Evolutionary conservation across 2,888 invertebrate genomes (phyloP), one percentile per base, ranked within the genome.

Genomic region (Athalia cordata): DNA sequence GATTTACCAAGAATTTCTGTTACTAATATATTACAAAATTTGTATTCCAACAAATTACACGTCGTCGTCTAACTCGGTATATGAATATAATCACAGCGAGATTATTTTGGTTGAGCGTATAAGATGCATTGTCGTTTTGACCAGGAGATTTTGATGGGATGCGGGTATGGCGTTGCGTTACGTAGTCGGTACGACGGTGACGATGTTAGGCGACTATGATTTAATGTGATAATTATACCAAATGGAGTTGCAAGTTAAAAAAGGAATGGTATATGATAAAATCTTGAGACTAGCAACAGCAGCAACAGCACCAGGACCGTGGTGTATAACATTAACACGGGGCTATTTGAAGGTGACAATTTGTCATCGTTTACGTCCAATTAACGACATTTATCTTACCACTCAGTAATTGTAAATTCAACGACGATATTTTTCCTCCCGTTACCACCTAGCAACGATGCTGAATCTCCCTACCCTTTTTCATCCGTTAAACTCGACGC

Each of bases 331-430:
- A 57, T 72, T 57, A 72, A 72, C 72, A n/a, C 7, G 55, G 11
- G 13, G 72, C 59, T 55, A 72, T 72, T 72, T 47, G 45, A 72
- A 72, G 13, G 57, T 15, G 47, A 57, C 72, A 59, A 59, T 72
- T 72, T 52, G 57, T 72, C 72, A 72, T 72, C 72, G 57, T 47
- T 72, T 59, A 59, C 72, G 59, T 72, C 72, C 57, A 72, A 72
- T 72, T 72, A 72, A 72, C 72, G 72, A 45, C 72, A 72, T 72
- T 72, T 72, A 72, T 72, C 72, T 59, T 59, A 59, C 57, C 59
- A 72, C 72, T 72, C 59, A 29, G 72, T 59, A 50, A 59, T 72
- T 57, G 47, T 57, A 47, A 57, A 72, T 72, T 72, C 72, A 47
- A 72, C 45, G 72, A 45, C 47, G 43, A 72, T 29, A 59, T 72